Conservation (phyloP, 2,113 vertebrate species). For the Okapia johnstoni region DNA sequence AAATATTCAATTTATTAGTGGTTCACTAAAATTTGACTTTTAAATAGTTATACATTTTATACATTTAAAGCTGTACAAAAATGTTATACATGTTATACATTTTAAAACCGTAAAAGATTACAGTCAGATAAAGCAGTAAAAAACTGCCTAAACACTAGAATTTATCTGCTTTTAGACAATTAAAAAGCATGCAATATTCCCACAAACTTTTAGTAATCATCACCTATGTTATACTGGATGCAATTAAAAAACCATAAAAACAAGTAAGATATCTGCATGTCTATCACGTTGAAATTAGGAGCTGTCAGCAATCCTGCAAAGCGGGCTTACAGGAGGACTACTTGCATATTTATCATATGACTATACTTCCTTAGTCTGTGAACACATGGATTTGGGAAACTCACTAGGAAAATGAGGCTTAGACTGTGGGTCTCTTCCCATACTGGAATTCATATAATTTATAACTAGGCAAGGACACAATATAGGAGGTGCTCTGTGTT, state of each 20-base stretch:
- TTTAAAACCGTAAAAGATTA: slow-evolving; percentile 20
- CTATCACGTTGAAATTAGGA: neutral
- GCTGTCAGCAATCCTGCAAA: neutral
- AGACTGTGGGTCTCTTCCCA: neutral
- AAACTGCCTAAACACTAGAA: neutral
- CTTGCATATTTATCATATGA: neutral
- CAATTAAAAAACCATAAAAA: neutral
- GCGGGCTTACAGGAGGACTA: neutral
- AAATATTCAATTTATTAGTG: neutral
- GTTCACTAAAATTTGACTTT: slow-evolving; percentile 29
- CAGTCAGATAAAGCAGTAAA: neutral
- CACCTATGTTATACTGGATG: neutral
- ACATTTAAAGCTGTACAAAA: neutral
- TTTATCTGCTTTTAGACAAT: slow-evolving; percentile 12
- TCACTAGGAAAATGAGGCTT: neutral
- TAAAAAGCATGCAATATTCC: slow-evolving; percentile 1
- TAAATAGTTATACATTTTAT: neutral
- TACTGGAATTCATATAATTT: neutral
- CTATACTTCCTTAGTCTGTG: neutral
- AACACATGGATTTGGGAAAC: neutral
- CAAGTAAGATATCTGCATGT: neutral
- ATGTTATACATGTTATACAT: neutral
- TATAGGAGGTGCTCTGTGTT: neutral
- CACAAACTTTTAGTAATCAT: neutral
- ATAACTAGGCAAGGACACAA: neutral